Evolutionary conservation across 2,113 vertebrate genomes (phyloP), one percentile per base, ranked within the genome.

Genomic region (Chiloscyllium plagiosum): DNA sequence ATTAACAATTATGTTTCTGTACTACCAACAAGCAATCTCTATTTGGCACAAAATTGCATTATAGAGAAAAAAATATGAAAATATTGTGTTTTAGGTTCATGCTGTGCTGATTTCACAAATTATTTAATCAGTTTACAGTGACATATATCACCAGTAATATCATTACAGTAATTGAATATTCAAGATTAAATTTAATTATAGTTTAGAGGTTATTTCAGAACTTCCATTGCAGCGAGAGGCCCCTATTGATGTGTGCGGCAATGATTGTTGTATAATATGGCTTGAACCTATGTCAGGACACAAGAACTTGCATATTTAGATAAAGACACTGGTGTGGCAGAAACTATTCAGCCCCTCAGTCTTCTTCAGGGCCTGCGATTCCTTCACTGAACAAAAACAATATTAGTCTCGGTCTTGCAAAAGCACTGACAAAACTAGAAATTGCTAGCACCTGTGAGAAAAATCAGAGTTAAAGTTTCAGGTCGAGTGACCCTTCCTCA

Each of bases 101-200:
- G 42, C 69, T 76, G 94, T 95, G 94, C 68, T 95, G 69, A 70
- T 76, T 95, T 95, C 12, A 95, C 19, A 69, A 70, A 72, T 72
- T 95, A 52, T 95, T 95, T 95, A 95, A 95, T 95, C 68, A 76
- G 69, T 95, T 95, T 95, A 95, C 69, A 95, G 20, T 95, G 68
- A 70, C 94, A 95, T 95, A 42, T 29, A 76, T 72, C 68, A 95
- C 69, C 94, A 95, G 94, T 95, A 95, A 95, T 72, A 95, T 29
- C 37, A 95, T 95, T 95, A 95, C 26, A 95, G 69, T 72, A 95
- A 95, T 95, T 72, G 69, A 95, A 95, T 95, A 95, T 95, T 95
- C 94, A 95, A 47, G 4, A 47, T 76, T 95, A 95, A 95, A 95
- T 69, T 95, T 95, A 95, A 95, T 95, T 93, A 95, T 19, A 95